Conservation (phyloP, 2,797 vertebrate genomes). For the Pangasius larnaudii region DNA sequence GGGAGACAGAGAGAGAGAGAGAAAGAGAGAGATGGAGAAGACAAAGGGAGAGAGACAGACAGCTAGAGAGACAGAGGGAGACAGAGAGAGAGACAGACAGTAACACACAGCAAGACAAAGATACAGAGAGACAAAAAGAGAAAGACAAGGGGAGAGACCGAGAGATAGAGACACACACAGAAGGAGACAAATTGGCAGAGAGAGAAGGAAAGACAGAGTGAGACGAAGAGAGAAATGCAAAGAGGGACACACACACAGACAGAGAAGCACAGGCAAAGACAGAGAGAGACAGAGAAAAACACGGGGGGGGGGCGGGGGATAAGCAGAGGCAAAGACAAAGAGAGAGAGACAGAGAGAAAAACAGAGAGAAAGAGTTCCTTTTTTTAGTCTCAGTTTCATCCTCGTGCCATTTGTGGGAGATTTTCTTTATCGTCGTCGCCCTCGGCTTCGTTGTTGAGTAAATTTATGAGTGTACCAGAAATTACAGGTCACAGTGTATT, state of each 20-base stretch:
- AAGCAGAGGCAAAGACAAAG: background rate
- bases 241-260: background rate
- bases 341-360: background rate
- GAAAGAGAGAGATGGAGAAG: background rate
- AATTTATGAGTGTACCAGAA: constrained; percentile 1
- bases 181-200: background rate
- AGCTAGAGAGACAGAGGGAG: background rate
- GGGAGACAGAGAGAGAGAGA: background rate
- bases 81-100: background rate
- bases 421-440: background rate
- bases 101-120: background rate
- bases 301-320: no score
- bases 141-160: background rate
- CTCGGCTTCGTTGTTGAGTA: background rate
- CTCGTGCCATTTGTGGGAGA: background rate
- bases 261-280: background rate
- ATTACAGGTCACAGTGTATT: constrained; percentile 6
- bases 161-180: background rate
- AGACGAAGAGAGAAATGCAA: background rate
- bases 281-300: background rate
- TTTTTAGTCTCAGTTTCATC: background rate
- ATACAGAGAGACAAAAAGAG: background rate
- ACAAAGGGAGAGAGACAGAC: background rate
- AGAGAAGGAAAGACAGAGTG: background rate
- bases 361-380: background rate